Percentiles rank a stretch among this genome's conserved stretches.
These are phyloP conservation scores for Tupaia chinensis DNA, from an alignment of 2,113 vertebrate species.

Conservation along the genomic window DNA sequence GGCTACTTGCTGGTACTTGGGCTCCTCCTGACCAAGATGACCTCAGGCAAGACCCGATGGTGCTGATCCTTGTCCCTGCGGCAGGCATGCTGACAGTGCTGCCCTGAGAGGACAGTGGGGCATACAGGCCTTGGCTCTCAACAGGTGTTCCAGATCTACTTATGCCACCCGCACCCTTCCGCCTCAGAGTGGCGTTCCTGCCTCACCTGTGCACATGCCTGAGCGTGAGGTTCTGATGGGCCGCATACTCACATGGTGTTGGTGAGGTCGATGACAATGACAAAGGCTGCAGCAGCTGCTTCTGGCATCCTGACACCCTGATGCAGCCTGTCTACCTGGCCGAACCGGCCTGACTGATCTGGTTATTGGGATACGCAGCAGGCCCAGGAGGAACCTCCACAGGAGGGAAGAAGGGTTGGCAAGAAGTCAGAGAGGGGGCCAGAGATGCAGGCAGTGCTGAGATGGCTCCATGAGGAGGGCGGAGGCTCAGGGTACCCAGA, in stretches of 20 bases:
- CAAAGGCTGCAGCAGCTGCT: neutral
- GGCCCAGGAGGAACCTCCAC: neutral
- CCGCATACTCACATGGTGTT: accelerated
- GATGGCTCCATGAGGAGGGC: accelerated
- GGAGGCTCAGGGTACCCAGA: accelerated
- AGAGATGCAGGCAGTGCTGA: accelerated
- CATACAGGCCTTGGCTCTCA: neutral
- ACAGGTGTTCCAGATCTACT: neutral
- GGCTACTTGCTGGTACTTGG: accelerated
- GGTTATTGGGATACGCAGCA: neutral
- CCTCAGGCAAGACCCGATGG: neutral
- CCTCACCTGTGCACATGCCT: neutral
- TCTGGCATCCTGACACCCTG: neutral
- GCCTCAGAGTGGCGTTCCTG: neutral
- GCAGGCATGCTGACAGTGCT: accelerated
- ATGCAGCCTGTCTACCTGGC: neutral
- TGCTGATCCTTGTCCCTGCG: neutral
- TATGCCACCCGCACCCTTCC: accelerated
- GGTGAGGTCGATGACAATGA: neutral
- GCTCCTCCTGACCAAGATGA: neutral
- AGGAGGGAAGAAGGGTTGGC: neutral
- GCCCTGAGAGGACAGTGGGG: accelerated
- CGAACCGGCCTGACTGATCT: neutral
- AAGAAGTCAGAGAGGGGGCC: neutral
- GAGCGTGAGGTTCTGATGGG: accelerated